A percentile compares a stretch with the other conserved stretches of the same genome.
Conservation (phyloP, 2,797 vertebrate genomes). For the Rhinoraja longicauda region DNA sequence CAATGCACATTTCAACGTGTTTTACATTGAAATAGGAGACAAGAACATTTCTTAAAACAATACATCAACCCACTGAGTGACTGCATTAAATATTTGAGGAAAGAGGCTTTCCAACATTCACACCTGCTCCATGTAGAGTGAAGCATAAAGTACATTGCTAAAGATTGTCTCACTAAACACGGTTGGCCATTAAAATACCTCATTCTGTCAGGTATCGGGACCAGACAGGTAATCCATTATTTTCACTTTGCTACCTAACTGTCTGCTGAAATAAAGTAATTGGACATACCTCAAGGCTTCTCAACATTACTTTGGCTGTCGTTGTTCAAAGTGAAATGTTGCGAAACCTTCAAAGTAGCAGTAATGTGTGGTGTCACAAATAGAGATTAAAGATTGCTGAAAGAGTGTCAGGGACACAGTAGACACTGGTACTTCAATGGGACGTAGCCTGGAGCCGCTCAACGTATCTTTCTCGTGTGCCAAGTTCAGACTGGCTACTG, state of each 20-base stretch:
- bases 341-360: not conserved
- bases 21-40: not conserved
- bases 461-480: not conserved
- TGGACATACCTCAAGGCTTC: not conserved
- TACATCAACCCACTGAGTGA: not conserved
- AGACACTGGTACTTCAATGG: not conserved
- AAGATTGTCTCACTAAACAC: not conserved
- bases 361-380: not conserved
- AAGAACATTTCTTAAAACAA: not conserved
- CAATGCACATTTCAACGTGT: not conserved
- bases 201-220: not conserved
- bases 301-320: not conserved
- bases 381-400: not conserved
- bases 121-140: not conserved
- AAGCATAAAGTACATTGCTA: not conserved
- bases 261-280: not conserved
- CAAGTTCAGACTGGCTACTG: not conserved
- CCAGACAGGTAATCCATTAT: not conserved
- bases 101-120: not conserved
- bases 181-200: not conserved
- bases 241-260: not conserved
- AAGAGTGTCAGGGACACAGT: not conserved
- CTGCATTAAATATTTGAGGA: not conserved
- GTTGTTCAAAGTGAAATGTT: not conserved
- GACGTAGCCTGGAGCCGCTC: not conserved